Conservation (phyloP, 2,113 vertebrate species). For the Cochlearius cochlearius region DNA sequence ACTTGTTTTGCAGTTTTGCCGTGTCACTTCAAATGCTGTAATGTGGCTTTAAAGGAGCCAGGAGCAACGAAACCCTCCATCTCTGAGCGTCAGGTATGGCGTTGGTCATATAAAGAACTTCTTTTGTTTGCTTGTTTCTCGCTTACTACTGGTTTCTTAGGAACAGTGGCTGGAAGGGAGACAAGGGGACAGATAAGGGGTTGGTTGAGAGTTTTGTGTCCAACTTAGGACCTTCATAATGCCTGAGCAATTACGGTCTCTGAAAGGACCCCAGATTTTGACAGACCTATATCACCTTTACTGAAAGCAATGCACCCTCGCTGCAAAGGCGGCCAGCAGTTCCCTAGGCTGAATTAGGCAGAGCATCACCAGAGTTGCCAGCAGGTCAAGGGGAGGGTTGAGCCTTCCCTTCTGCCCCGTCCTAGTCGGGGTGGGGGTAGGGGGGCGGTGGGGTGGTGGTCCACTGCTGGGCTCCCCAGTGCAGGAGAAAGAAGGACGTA, state of each 20-base stretch:
- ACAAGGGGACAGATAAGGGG: neutral
- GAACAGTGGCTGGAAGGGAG: neutral
- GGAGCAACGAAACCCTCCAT: fast-evolving
- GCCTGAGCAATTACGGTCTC: neutral
- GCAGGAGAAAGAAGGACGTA: neutral
- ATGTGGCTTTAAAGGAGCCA: neutral
- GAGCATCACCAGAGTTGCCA: neutral
- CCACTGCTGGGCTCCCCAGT: neutral
- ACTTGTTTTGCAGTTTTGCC: neutral
- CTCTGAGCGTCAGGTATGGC: fast-evolving
- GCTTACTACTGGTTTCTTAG: neutral
- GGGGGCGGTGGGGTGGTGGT: no score
- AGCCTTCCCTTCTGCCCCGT: neutral
- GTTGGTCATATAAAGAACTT: neutral
- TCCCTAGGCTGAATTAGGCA: neutral
- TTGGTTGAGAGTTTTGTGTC: neutral
- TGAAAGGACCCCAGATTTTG: neutral
- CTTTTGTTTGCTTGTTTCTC: neutral
- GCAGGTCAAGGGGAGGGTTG: neutral
- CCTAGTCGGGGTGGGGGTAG: no score
- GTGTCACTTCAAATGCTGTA: neutral
- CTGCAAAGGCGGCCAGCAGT: neutral
- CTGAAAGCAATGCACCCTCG: neutral
- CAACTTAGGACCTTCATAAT: neutral
- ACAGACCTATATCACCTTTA: neutral